Evolutionary conservation across 2,113 vertebrate genomes (phyloP).

Genomic region (Bagarius yarrelli): DNA sequence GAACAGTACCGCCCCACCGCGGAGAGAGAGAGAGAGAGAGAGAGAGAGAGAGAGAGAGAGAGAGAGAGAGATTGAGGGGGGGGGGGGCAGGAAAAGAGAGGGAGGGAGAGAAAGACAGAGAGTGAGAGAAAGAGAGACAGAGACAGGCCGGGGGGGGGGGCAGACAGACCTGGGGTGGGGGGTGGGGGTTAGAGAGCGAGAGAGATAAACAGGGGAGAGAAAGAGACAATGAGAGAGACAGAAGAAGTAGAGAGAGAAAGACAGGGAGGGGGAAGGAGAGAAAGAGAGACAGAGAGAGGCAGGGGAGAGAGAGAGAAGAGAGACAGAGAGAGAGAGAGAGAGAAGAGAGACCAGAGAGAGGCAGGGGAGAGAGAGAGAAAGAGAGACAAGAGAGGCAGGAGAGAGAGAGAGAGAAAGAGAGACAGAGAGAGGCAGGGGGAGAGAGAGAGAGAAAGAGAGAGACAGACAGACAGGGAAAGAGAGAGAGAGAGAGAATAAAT

Average conservation of each 20-base stretch:
- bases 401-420: background rate
- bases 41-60: background rate
- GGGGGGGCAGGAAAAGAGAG: too few relatives aligned
- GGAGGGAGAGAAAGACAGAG: background rate
- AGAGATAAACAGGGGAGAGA: background rate
- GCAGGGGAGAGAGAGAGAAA: background rate
- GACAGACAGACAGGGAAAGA: background rate
- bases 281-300: too few relatives aligned
- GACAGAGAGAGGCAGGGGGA: background rate
- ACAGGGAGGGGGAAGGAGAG: too few relatives aligned
- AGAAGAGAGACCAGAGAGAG: background rate
- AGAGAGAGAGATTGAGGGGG: background rate
- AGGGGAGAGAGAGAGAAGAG: too few relatives aligned
- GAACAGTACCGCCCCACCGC: slow-evolving; percentile 13
- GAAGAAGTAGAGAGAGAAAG: background rate
- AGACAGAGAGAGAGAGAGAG: background rate
- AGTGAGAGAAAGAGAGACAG: background rate
- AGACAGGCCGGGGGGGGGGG: background rate
- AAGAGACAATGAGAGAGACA: background rate
- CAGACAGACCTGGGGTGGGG: background rate
- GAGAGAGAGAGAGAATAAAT: background rate
- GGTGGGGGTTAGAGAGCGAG: background rate
- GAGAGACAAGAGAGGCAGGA: too few relatives aligned
- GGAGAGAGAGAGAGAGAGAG: background rate
- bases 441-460: too few relatives aligned